Percentiles rank a stretch among this genome's conserved stretches.
These are phyloP conservation scores for Gallinago solitaria DNA, from an alignment of 2,797 vertebrate species.

Conservation along the genomic window DNA sequence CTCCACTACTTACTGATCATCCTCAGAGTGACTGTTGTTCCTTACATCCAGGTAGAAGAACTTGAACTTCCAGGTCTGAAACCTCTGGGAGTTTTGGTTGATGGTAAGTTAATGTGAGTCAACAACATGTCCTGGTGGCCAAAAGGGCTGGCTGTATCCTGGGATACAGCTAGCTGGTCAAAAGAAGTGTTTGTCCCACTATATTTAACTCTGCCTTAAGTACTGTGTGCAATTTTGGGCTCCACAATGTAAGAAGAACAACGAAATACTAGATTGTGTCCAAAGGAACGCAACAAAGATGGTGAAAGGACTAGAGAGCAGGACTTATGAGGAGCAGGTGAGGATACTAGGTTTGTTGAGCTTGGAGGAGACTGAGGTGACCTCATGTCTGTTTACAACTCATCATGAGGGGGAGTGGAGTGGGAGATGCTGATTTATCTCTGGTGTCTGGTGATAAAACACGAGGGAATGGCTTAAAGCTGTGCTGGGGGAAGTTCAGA, in stretches of 20 bases:
- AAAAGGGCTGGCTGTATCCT: neutral
- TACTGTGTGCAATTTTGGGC: neutral
- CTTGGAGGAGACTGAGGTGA: neutral
- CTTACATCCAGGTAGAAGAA: neutral
- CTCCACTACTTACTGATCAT: neutral
- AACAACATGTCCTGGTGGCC: neutral
- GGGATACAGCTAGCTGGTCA: neutral
- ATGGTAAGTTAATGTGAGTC: neutral
- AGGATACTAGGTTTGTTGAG: neutral
- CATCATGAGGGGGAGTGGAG: neutral
- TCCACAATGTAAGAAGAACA: neutral
- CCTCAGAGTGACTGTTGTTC: neutral
- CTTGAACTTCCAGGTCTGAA: neutral
- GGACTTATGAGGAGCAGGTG: neutral
- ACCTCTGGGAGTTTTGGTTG: neutral
- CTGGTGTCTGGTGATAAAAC: neutral
- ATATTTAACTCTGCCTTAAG: neutral
- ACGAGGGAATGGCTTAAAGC: neutral
- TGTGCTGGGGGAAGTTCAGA: neutral
- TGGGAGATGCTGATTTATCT: neutral
- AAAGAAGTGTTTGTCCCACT: neutral
- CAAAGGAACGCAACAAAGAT: neutral
- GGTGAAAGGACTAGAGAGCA: neutral
- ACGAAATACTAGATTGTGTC: neutral
- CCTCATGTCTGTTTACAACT: neutral